Evolutionary conservation across 2,113 vertebrate genomes (phyloP), one percentile per base, ranked within the genome.

Genomic region (Vulpes lagopus): DNA sequence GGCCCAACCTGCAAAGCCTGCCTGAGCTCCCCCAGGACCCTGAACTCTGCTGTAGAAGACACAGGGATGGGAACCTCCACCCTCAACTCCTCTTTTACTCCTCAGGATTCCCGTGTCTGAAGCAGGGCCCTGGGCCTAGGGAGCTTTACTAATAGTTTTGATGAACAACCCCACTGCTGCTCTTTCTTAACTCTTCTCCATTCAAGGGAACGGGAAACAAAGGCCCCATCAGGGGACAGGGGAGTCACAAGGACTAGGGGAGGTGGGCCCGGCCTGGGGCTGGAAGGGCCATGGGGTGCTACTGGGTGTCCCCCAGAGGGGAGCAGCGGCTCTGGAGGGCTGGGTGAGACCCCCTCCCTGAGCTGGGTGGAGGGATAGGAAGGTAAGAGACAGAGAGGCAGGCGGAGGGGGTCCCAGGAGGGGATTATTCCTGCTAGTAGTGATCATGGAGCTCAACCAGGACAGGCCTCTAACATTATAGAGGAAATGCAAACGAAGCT

Each of bases 181-280:
- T 74, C 43, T 16, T 27, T 74, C 55, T 43, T 5, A 38, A 88
- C 55, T 89, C 53, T 67, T 76, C 62, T 93, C 32, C 32, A 8
- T 10, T 69, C 17, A 62, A 35, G 51, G 55, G 55, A 92, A 22
- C 91, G 43, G 43, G 80, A 93, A 95, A 91, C 91, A 94, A 78
- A 93, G 49, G 23, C 53, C 85, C 19, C 59, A 67, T 79, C 82
- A 89, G 78, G 94, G 80, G 88, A 91, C 91, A 5, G 9, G 22
- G 60, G 89, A 95, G 89, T 88, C 85, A 30, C 32, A 67, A 22
- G n/a, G 69, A 23, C 62, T 1, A 22, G 51, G 55, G 23, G 49
- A 86, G 80, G 80, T 35, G 30, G 20, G 19, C 59, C 74, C 30
- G 25, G 73, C 23, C 73, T 89, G 64, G 23, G 30, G n/a, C 8